Evolutionary conservation across 2,797 vertebrate genomes (phyloP).

Genomic region (Esox lucius): DNA sequence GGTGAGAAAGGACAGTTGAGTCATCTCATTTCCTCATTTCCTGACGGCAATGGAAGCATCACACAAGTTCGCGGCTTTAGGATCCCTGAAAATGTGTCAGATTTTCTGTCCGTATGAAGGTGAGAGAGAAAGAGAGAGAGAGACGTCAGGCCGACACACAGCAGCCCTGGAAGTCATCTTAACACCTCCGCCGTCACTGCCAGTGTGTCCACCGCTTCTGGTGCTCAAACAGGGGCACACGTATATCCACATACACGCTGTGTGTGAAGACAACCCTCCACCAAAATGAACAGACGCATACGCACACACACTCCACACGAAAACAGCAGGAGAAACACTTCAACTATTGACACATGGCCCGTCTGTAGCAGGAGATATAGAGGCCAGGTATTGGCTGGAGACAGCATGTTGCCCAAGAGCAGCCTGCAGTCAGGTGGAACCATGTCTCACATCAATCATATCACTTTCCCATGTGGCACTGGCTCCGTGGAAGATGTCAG

Average conservation of each 20-base stretch:
- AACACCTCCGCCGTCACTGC: slow-evolving; percentile 42
- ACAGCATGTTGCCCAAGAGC: background rate
- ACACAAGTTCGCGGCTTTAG: slow-evolving; percentile 39
- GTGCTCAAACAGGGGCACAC: slow-evolving; percentile 12
- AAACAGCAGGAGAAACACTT: slow-evolving; percentile 8
- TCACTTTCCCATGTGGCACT: slow-evolving; percentile 1
- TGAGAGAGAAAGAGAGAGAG: slow-evolving; percentile 39
- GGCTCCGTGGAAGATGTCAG: slow-evolving; percentile 10
- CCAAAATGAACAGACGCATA: slow-evolving; percentile 6
- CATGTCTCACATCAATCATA: slow-evolving; percentile 1
- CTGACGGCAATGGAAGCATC: slow-evolving; percentile 41
- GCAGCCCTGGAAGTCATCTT: slow-evolving; percentile 36
- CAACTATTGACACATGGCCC: slow-evolving; percentile 4
- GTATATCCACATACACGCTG: slow-evolving; percentile 11
- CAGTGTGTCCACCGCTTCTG: slow-evolving; percentile 37
- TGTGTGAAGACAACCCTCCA: slow-evolving; percentile 19
- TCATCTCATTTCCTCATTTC: slow-evolving; percentile 55
- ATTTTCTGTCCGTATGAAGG: slow-evolving; percentile 56
- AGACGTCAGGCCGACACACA: slow-evolving; percentile 26
- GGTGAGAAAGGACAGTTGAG: slow-evolving; percentile 51
- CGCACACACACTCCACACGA: slow-evolving; percentile 2
- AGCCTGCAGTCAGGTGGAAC: background rate
- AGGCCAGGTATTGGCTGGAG: background rate
- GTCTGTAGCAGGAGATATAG: slow-evolving; percentile 14
- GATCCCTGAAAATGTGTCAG: slow-evolving; percentile 39